These are phyloP conservation scores for Loriculus beryllinus DNA, from an alignment of 2,797 vertebrate genomes.

Conservation along the genomic window DNA sequence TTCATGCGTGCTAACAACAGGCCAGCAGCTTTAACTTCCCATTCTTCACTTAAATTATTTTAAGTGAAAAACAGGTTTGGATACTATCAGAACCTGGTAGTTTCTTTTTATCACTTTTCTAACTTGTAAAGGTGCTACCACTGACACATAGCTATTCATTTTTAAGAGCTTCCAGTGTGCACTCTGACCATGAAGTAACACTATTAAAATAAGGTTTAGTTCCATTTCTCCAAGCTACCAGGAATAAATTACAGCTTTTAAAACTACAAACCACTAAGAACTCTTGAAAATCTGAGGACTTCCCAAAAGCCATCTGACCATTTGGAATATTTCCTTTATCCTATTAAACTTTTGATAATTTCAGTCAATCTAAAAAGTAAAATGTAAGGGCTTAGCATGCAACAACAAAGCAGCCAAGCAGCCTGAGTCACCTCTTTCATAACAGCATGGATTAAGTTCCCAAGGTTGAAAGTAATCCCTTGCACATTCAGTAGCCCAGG, in stretches of 20 bases:
- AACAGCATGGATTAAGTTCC: background rate
- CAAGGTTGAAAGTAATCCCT: background rate
- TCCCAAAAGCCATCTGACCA: background rate
- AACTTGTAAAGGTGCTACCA: background rate
- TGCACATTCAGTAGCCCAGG: background rate
- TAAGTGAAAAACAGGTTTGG: background rate
- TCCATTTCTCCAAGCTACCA: background rate
- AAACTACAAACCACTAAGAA: background rate
- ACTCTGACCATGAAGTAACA: background rate
- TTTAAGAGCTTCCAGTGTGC: background rate
- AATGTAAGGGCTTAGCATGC: background rate
- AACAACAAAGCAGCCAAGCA: background rate
- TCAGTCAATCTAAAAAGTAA: background rate
- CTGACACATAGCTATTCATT: accelerated
- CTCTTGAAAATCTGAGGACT: background rate
- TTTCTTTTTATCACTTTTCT: background rate
- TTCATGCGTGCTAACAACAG: background rate
- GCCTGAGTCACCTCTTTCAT: background rate
- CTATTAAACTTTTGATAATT: background rate
- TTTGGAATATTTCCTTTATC: background rate
- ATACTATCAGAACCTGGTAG: background rate
- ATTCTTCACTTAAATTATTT: background rate
- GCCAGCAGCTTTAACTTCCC: background rate
- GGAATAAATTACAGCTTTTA: background rate
- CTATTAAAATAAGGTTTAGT: background rate